These are phyloP conservation scores for Chaenodraco wilsoni DNA, from an alignment of 2,797 vertebrate genomes.

Conservation along the genomic window DNA sequence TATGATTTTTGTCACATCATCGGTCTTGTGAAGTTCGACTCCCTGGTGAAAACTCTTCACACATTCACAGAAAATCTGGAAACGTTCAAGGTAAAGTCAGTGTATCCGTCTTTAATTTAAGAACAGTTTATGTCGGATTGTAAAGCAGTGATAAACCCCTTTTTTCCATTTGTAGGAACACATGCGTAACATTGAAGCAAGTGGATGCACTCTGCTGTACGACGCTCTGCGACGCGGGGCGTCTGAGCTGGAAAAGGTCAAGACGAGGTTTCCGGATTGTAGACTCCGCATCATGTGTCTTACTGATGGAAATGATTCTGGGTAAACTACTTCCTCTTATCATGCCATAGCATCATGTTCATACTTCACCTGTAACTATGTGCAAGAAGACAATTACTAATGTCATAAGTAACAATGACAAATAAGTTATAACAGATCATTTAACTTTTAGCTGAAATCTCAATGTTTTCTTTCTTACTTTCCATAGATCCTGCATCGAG, in stretches of 20 bases:
- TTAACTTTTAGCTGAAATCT: neutral
- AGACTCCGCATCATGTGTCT: conserved; percentile 73
- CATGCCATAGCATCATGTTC: neutral
- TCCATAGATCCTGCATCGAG: conserved; percentile 53
- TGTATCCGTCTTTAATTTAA: neutral
- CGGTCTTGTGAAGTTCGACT: conserved; percentile 70
- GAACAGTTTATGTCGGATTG: neutral
- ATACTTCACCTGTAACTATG: neutral
- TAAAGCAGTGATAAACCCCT: neutral
- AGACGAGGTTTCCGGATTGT: conserved; percentile 67
- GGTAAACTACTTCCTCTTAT: conserved; percentile 49
- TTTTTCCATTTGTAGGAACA: conserved; percentile 45
- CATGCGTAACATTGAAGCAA: conserved; percentile 48
- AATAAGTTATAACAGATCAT: neutral
- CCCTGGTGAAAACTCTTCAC: conserved; percentile 65
- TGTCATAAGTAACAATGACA: neutral
- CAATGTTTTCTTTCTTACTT: neutral
- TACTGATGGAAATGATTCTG: conserved; percentile 73
- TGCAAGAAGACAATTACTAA: neutral
- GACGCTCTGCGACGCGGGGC: conserved; percentile 62
- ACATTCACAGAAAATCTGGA: conserved; percentile 79
- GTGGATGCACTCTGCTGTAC: conserved; percentile 66
- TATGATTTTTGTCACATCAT: conserved; percentile 76
- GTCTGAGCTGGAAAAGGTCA: conserved; percentile 60
- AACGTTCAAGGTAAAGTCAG: conserved; percentile 71